These are phyloP conservation scores for Megaustenia siamemsis DNA, from an alignment of 2,888 invertebrate genomes.

Conservation along the genomic window DNA sequence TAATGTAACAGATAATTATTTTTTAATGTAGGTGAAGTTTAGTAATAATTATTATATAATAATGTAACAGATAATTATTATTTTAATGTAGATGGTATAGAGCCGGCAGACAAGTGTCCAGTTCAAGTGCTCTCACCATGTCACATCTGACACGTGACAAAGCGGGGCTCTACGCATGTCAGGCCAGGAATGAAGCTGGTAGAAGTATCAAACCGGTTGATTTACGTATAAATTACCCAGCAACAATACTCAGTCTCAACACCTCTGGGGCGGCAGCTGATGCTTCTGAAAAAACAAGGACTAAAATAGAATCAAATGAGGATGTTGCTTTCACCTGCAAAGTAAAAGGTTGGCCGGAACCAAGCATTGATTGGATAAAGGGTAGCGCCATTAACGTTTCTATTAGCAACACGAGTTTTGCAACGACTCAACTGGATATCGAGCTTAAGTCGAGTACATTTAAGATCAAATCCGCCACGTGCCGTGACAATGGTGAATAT, in stretches of 20 bases:
- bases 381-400: background rate
- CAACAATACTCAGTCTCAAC: constrained; percentile 19
- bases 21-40: background rate
- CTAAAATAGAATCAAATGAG: background rate
- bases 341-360: constrained; percentile 43
- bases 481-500: constrained; percentile 39
- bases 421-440: constrained; percentile 2
- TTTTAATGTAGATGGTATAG: constrained; percentile 50
- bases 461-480: constrained; percentile 38
- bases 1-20: background rate
- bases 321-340: constrained; percentile 28
- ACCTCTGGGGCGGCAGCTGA: background rate
- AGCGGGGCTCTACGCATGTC: constrained; percentile 52
- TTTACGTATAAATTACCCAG: constrained; percentile 26
- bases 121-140: constrained; percentile 1
- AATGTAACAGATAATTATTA: too few species aligned
- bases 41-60: too few species aligned
- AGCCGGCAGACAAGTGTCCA: constrained; percentile 35
- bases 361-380: constrained; percentile 20
- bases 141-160: constrained; percentile 31
- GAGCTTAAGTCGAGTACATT: constrained; percentile 1
- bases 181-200: constrained; percentile 47
- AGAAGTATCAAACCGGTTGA: constrained; percentile 52
- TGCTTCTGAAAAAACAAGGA: background rate
- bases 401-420: background rate